These are phyloP conservation scores for Vidua macroura DNA, from an alignment of 2,113 vertebrate species.

Conservation along the genomic window DNA sequence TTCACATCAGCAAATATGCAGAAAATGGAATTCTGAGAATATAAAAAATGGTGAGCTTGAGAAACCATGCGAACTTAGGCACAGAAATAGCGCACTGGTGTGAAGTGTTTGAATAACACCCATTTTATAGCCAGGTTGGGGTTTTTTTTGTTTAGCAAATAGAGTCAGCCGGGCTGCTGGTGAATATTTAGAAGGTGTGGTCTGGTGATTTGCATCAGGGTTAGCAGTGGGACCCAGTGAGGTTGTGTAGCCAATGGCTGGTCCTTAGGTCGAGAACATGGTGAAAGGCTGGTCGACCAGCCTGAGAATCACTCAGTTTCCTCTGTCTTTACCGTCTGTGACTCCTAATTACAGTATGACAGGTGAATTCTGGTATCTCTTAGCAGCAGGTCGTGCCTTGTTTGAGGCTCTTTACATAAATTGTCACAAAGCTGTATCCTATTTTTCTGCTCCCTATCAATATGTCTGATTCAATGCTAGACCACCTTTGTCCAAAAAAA, in stretches of 20 bases:
- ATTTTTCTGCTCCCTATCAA: background rate
- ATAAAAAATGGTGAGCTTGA: background rate
- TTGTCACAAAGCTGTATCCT: background rate
- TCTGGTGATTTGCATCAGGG: accelerated
- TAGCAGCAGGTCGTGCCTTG: background rate
- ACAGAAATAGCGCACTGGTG: background rate
- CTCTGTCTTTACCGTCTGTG: background rate
- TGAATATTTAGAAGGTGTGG: background rate
- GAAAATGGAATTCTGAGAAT: background rate
- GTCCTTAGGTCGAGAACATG: background rate
- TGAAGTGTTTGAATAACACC: background rate
- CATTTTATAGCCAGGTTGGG: background rate
- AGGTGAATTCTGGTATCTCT: background rate
- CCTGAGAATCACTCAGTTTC: background rate
- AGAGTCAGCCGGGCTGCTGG: background rate
- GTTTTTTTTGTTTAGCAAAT: background rate
- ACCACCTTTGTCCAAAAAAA: background rate
- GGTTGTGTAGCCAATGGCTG: background rate
- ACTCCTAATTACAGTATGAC: background rate
- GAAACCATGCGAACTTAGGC: background rate
- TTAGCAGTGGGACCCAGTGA: background rate
- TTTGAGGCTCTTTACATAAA: background rate
- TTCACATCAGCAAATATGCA: background rate
- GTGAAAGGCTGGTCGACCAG: background rate
- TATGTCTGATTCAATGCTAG: background rate